phyloP scores from a whole-genome alignment of 2,888 invertebrate species.

The Gonocerus acuteangulatus region DNA sequence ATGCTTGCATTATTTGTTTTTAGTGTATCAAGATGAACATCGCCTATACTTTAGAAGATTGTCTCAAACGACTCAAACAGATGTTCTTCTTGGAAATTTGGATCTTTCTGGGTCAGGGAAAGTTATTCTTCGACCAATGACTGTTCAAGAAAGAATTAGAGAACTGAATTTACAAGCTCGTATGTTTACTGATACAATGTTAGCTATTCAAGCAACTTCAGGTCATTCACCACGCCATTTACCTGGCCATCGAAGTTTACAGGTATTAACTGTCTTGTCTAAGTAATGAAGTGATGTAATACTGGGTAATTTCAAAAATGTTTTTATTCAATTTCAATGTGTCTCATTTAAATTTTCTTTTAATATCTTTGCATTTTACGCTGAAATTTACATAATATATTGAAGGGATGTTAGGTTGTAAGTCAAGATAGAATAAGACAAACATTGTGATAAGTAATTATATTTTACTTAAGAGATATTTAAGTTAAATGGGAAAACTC shows the following conservation, averaged over 20 bases:
- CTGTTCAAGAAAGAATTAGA: conserved; percentile 46
- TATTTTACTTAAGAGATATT: too few species aligned
- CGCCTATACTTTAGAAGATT: conserved; percentile 44
- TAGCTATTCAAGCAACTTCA: conserved; percentile 43
- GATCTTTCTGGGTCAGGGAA: conserved; percentile 43
- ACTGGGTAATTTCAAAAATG: too few species aligned
- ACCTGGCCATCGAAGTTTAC: conserved; percentile 42
- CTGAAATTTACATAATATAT: too few species aligned
- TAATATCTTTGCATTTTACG: not conserved
- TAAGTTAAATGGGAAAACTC: too few species aligned
- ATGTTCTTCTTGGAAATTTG: conserved; percentile 45
- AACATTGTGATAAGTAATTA: too few species aligned
- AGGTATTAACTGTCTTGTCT: too few species aligned
- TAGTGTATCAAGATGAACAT: conserved; percentile 43
- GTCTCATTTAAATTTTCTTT: not conserved
- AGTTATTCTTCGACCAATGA: conserved; percentile 44
- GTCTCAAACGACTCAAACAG: conserved; percentile 47
- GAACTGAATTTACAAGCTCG: conserved; percentile 46
- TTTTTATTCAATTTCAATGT: too few species aligned
- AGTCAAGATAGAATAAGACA: too few species aligned
- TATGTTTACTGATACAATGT: conserved; percentile 47
- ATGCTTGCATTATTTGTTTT: too few species aligned
- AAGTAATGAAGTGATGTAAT: too few species aligned
- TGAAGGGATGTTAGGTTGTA: too few species aligned
- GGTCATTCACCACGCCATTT: conserved; percentile 40